Percentiles rank a stretch among this genome's conserved stretches.
phyloP scores from a whole-genome alignment of 2,888 invertebrate genomes.

The Heteromurus nitidus region DNA sequence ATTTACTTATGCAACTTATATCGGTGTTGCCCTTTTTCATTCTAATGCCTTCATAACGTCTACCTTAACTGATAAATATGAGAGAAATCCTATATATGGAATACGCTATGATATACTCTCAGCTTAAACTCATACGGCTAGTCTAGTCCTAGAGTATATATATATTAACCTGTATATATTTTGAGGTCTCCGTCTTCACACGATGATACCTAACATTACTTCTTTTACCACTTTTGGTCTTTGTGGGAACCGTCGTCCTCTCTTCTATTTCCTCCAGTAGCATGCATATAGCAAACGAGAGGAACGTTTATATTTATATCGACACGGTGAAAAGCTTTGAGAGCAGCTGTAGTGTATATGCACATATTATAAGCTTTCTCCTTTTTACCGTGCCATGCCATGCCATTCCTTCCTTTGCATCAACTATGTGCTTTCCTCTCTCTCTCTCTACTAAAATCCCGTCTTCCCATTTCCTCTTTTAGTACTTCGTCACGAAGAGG shows the following conservation, averaged over 20 bases:
- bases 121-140: too few species aligned
- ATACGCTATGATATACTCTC: too few species aligned
- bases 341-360: slow-evolving; percentile 33
- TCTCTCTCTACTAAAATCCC: slow-evolving; percentile 6
- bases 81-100: too few species aligned
- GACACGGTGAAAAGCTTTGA: slow-evolving; percentile 25
- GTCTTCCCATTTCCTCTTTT: not conserved
- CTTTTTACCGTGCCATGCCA: slow-evolving; percentile 24
- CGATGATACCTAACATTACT: slow-evolving; percentile 42
- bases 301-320: too few species aligned
- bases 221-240: slow-evolving; percentile 32
- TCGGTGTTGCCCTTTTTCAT: not conserved
- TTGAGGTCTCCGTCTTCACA: not conserved
- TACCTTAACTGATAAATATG: not conserved
- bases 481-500: slow-evolving; percentile 34
- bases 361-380: too few species aligned
- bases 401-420: slow-evolving; percentile 27
- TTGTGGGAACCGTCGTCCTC: slow-evolving; percentile 43
- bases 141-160: too few species aligned
- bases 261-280: slow-evolving; percentile 23
- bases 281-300: not conserved
- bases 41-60: too few species aligned
- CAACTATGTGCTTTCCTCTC: slow-evolving; percentile 29
- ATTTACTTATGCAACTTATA: too few species aligned
- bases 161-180: not conserved